Base-by-base conservation (phyloP, 2,113 vertebrate species). In the Fulmarus glacialis region DNA sequence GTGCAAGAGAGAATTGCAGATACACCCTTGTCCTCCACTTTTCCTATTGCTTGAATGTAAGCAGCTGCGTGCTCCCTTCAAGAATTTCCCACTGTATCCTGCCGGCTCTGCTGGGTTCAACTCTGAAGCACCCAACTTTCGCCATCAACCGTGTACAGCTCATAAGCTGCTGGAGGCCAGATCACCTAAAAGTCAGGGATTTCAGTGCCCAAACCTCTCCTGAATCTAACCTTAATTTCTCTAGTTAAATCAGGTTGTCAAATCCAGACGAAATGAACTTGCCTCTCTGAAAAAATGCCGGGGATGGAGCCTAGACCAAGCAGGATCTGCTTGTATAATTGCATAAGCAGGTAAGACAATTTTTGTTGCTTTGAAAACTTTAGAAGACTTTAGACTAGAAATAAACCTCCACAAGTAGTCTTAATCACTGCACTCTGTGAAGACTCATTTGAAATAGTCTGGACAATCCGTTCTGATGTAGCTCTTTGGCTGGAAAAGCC, bases 1-100 rank as follows among this genome's bases (percentile, higher is more conserved):
- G 85, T 92, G 66, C 90, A 93, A 97, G 93, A 88, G 66, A 82
- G 82, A 64, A 90, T 80, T 97, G 63, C 79, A 89, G 79, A 97
- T 93, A 90, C 95, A 83, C 90, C 95, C 96, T 93, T 62, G 75
- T 94, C 93, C 95, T 95, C 79, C 82, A 12, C 85, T 91, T 93
- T 90, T 95, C 85, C 92, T 94, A 2, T 90, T 94, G 79, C 79
- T 86, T 81, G 67, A 62, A 29, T n/a, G 79, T 88, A 32, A 72
- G 95, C 74, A 90, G 90, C 84, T 87, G 15, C 4, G 0, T 50
- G 53, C 53, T 95, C 38, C 52, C 75, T 90, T 92, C 38, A 20
- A 47, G 83, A 62, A 78, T 70, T 43, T 75, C 84, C 64, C 77
- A 48, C 50, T 78, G 43, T 58, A 38, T 58, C 62, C 55, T 95